A percentile compares a stretch with the other conserved stretches of the same genome.
Conservation (phyloP, 2,888 invertebrate genomes). For the Phaedon cochleariae region DNA sequence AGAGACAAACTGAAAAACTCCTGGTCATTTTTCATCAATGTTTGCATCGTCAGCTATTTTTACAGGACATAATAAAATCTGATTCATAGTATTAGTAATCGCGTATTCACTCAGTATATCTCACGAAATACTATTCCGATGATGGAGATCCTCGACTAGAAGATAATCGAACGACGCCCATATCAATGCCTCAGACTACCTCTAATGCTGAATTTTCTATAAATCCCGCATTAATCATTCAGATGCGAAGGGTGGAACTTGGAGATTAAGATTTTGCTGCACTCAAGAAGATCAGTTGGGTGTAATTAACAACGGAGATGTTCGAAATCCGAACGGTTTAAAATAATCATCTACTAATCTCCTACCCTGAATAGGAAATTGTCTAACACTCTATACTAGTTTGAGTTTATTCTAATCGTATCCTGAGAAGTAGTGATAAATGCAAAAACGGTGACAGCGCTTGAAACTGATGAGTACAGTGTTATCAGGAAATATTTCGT, state of each 20-base stretch:
- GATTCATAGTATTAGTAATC: too few species aligned
- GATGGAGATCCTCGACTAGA: background rate
- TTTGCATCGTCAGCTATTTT: too few species aligned
- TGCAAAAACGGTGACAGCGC: too few species aligned
- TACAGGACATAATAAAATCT: too few species aligned
- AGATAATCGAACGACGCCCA: background rate
- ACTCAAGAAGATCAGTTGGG: constrained; percentile 42
- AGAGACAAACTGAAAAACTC: too few species aligned
- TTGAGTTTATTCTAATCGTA: constrained; percentile 17
- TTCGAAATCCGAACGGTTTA: constrained; percentile 42
- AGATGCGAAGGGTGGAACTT: constrained; percentile 37
- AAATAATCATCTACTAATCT: constrained; percentile 49
- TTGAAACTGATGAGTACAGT: too few species aligned
- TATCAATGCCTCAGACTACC: constrained; percentile 33
- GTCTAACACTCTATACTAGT: constrained; percentile 15
- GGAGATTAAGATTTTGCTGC: constrained; percentile 43
- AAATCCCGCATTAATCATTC: constrained; percentile 43
- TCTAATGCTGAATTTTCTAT: constrained; percentile 41
- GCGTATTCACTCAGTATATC: background rate
- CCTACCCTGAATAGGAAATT: constrained; percentile 28
- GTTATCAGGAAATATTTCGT: too few species aligned
- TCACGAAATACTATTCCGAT: constrained; percentile 8
- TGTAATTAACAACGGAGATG: constrained; percentile 49
- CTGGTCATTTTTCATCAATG: too few species aligned
- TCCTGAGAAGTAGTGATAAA: too few species aligned